Conservation (phyloP, 2,113 vertebrate genomes). For the Cavia aperea region DNA sequence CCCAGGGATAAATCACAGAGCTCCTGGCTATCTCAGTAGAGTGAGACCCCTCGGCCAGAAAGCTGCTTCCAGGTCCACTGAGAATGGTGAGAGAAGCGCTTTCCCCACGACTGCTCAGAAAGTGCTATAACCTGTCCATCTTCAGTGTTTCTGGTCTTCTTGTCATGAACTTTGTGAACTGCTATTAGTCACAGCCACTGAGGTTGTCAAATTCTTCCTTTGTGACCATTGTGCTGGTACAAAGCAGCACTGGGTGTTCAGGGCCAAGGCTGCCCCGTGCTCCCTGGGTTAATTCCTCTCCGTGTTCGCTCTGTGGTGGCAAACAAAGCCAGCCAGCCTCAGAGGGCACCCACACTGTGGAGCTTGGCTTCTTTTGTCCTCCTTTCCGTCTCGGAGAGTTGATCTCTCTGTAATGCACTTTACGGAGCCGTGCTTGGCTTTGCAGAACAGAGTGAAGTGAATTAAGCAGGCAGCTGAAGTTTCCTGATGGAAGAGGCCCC, state of each 20-base stretch:
- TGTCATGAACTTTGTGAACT: background rate
- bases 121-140: too few relatives aligned
- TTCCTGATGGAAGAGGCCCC: background rate
- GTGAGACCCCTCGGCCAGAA: background rate
- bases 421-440: background rate
- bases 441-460: background rate
- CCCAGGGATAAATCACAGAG: background rate
- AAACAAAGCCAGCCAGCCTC: background rate
- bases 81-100: background rate
- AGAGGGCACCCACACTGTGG: accelerated
- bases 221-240: background rate
- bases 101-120: background rate
- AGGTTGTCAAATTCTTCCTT: background rate
- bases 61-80: background rate
- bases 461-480: too few relatives aligned
- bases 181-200: background rate
- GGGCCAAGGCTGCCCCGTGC: background rate
- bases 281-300: background rate
- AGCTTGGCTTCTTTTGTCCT: background rate
- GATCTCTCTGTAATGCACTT: background rate
- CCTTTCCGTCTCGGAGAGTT: background rate
- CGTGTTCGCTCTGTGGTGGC: accelerated
- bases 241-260: background rate
- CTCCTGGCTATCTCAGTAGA: background rate
- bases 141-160: background rate